Evolutionary conservation across 2,888 invertebrate genomes (phyloP), one percentile per base, ranked within the genome.

Genomic region (Philereme vetulata): DNA sequence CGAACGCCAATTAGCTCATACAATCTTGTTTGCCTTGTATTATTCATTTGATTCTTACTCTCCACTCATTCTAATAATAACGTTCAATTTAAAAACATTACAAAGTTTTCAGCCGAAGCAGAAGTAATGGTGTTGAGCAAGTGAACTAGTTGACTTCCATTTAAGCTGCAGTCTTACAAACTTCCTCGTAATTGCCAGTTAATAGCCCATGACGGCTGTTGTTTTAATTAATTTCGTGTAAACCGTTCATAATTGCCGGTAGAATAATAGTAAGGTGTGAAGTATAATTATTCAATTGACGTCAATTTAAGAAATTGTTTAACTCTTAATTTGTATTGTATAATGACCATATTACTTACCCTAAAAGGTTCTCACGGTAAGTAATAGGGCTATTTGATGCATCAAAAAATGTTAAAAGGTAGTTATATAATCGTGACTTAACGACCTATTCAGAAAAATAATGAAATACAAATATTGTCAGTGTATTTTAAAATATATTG

Each of bases 201-300:
- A 81, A 81, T 77, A 73, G 75, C 52, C 70, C 71, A 66, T 75
- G 75, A 77, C 77, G 69, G 55, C 63, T 67, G 66, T 69, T 67
- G 71, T 72, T 70, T 74, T 74, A 74, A 70, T 72, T 67, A 67
- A 66, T 67, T 64, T 58, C 48, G 56, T 65, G 48, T 52, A 51
- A 62, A 47, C 55, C 64, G 66, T 68, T 66, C 60, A 66, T 65
- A 64, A 67, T 64, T 60, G 56, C 52, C 45, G 47, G 55, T 50
- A 60, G 63, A 38, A 45, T 51, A 36, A 50, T 36, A 60, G 46
- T 47, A 50, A 55, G 52, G 66, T 67, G 69, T 62, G 62, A 69
- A 66, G 52, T 57, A 48, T 61, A 65, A 67, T 62, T 61, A 58
- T 64, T 54, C 57, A 59, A 64, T 64, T 54, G 21, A 38, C 45